These are phyloP conservation scores for Myrmophylax atrothorax DNA, from an alignment of 2,113 vertebrate species.

Conservation along the genomic window DNA sequence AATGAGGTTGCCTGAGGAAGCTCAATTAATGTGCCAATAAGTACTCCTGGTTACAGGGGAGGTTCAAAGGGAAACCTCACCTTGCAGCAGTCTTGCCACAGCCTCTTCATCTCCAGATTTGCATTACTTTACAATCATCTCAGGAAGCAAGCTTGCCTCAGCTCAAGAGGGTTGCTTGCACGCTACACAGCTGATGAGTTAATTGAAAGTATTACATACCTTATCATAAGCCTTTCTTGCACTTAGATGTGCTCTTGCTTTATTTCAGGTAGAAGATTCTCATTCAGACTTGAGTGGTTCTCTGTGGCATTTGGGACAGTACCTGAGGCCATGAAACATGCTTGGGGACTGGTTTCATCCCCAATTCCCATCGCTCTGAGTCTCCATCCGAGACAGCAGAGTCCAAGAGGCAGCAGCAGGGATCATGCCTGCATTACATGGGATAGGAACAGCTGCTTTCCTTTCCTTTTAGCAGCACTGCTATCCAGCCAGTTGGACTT, in stretches of 20 bases:
- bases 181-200: background rate
- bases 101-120: background rate
- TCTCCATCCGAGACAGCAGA: background rate
- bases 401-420: background rate
- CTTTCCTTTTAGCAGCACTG: background rate
- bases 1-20: background rate
- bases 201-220: background rate
- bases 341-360: background rate
- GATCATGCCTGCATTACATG: rapidly evolving
- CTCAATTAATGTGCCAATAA: rapidly evolving
- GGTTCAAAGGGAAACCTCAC: background rate
- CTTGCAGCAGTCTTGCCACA: background rate
- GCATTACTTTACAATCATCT: background rate
- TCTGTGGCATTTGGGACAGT: background rate
- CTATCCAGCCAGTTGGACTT: background rate
- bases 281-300: background rate
- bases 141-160: background rate
- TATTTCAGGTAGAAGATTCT: background rate
- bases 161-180: background rate
- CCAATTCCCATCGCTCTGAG: background rate
- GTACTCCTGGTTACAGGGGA: background rate
- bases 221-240: background rate
- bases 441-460: background rate
- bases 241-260: background rate
- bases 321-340: background rate